These are phyloP conservation scores for Lichenostomus cassidix DNA, from an alignment of 2,113 vertebrate species.

Conservation along the genomic window DNA sequence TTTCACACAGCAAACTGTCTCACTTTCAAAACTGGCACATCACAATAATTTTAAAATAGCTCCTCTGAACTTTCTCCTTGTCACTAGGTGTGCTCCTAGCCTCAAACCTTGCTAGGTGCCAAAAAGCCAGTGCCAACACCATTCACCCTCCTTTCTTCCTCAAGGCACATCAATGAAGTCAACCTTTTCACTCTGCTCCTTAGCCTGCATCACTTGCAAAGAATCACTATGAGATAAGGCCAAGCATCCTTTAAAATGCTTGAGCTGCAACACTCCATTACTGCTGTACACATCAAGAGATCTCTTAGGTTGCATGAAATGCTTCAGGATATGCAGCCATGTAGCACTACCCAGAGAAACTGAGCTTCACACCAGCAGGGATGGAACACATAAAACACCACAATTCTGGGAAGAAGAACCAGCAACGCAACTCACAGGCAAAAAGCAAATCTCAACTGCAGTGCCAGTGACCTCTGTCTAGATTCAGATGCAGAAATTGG, in stretches of 20 bases:
- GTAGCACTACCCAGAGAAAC: not conserved
- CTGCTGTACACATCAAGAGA: not conserved
- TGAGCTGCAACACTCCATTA: not conserved
- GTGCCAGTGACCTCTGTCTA: not conserved
- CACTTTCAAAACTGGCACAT: not conserved
- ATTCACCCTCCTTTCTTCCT: not conserved
- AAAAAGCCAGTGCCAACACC: not conserved
- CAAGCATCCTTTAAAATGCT: not conserved
- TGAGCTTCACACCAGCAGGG: not conserved
- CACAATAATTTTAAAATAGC: not conserved
- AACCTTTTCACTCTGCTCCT: not conserved
- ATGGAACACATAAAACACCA: not conserved
- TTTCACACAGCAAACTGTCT: slow-evolving; percentile 6
- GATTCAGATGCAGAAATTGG: not conserved
- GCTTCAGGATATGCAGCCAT: not conserved
- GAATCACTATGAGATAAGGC: fast-evolving
- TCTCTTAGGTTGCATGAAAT: not conserved
- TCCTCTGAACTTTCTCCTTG: not conserved
- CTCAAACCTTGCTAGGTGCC: not conserved
- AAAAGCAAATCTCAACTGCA: not conserved
- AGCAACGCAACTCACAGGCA: not conserved
- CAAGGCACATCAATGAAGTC: not conserved
- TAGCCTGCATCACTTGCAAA: not conserved
- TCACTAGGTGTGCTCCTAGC: not conserved
- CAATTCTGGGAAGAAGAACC: not conserved